Percentiles rank a stretch among this genome's conserved stretches.
These are phyloP conservation scores for Tolmerus cingulatus DNA, from an alignment of 2,888 invertebrate genomes.

Conservation along the genomic window DNA sequence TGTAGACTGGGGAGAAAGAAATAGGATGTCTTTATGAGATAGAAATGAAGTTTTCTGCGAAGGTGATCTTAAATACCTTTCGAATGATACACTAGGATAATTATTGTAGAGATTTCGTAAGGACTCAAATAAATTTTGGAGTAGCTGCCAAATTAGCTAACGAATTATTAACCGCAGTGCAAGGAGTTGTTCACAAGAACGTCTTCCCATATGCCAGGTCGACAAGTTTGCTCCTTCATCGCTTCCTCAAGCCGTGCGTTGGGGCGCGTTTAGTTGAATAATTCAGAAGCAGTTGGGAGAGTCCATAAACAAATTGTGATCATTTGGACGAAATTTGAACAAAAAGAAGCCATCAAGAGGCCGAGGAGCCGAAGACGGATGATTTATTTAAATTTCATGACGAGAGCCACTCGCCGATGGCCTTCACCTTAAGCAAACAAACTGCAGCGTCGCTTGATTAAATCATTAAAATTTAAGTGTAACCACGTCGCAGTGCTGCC, in stretches of 20 bases:
- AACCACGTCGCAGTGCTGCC: not conserved
- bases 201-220: not conserved
- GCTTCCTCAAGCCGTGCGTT: not conserved
- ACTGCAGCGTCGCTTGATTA: constrained; percentile 32
- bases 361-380: constrained; percentile 2
- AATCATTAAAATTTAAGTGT: constrained; percentile 31
- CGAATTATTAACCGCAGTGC: not conserved
- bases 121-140: no score
- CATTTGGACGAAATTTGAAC: not conserved
- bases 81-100: no score
- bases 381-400: constrained; percentile 14
- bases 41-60: no score
- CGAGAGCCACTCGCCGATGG: not conserved
- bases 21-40: no score
- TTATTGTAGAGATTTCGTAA: no score
- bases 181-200: not conserved
- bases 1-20: no score
- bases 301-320: not conserved
- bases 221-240: not conserved
- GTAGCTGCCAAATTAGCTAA: no score
- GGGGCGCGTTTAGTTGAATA: not conserved
- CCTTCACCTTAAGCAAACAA: constrained; percentile 20
- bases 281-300: not conserved
- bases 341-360: not conserved
- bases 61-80: no score